These are phyloP conservation scores for Caenorhabditis doughertyi DNA, from an alignment of 2,888 invertebrate species.

Conservation along the genomic window DNA sequence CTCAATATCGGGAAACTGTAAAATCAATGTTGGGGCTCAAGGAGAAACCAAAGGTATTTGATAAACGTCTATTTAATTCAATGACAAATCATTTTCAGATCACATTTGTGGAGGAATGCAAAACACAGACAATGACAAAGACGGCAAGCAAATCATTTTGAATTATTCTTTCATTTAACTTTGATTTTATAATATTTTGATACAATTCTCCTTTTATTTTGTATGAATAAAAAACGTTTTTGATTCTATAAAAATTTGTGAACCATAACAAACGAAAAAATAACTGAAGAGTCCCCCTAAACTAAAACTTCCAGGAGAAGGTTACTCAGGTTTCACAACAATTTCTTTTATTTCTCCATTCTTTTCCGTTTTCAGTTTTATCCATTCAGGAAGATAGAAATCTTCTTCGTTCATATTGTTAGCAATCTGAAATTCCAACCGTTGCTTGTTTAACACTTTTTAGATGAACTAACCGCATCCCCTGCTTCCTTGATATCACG, in stretches of 20 bases:
- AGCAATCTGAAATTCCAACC: no score
- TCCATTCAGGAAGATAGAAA: conserved; percentile 51
- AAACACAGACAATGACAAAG: background rate
- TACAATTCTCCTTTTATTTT: background rate
- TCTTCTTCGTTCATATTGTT: conserved; percentile 46
- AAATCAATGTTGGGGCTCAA: conserved; percentile 1
- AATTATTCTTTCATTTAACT: background rate
- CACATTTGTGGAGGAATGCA: background rate
- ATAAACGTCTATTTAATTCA: no score
- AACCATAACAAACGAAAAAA: no score
- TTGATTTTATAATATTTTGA: background rate
- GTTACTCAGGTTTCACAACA: no score
- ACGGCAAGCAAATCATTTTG: background rate
- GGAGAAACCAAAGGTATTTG: background rate
- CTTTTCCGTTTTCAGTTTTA: conserved; percentile 19
- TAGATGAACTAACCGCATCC: no score
- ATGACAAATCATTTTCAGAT: background rate
- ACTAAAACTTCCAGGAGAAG: no score
- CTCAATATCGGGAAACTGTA: conserved; percentile 30
- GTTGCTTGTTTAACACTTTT: no score
- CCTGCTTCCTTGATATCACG: conserved; percentile 46
- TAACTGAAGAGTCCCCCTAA: no score
- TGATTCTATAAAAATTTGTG: no score
- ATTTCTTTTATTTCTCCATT: background rate
- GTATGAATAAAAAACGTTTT: no score